Evolutionary conservation across 2,797 vertebrate genomes (phyloP).

Genomic region (Dermochelys coriacea): DNA sequence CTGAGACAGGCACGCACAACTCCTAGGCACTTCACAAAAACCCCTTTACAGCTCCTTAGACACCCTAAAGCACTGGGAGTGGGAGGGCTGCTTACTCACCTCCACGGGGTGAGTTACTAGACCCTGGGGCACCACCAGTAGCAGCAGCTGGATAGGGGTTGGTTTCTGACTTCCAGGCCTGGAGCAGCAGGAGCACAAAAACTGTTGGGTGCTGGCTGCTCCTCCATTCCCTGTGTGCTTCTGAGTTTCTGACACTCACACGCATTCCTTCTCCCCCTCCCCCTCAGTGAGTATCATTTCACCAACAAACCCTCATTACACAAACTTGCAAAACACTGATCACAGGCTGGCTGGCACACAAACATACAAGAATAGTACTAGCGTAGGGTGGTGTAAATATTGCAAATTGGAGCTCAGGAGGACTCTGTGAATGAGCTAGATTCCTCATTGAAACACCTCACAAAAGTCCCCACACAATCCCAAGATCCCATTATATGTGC

Average conservation of each 20-base stretch:
- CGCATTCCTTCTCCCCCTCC: neutral
- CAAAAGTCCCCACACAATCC: neutral
- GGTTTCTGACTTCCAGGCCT: neutral
- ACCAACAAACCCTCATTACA: neutral
- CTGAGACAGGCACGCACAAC: neutral
- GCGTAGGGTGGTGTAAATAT: no score
- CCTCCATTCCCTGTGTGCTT: neutral
- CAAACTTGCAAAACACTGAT: neutral
- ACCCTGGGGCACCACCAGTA: neutral
- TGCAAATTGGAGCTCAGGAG: neutral
- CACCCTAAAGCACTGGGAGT: neutral
- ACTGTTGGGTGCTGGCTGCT: neutral
- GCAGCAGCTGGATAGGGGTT: neutral
- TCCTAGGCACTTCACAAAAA: neutral
- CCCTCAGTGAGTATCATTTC: neutral
- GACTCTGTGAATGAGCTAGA: neutral
- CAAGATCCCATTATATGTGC: no score
- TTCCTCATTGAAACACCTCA: neutral
- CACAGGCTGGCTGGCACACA: neutral
- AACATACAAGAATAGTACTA: fast-evolving
- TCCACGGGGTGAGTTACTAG: neutral
- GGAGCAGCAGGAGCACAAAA: neutral
- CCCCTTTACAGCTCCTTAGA: neutral
- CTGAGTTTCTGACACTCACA: fast-evolving
- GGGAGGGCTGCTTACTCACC: neutral